phyloP scores from a whole-genome alignment of 2,888 invertebrate species.

The Lacanobia oleracea region DNA sequence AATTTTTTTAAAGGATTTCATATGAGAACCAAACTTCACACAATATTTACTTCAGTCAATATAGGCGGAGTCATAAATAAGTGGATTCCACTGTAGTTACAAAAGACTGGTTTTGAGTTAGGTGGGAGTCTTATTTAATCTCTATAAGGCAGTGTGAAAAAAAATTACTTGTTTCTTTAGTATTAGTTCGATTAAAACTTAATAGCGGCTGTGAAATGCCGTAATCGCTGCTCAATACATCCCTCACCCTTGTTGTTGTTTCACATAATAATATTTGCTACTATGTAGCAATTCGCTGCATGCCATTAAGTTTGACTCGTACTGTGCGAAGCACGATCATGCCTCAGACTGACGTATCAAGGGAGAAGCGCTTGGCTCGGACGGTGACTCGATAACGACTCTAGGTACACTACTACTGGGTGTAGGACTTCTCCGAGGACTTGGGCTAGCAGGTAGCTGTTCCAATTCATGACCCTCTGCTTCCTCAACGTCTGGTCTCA shows the following conservation, averaged over 20 bases:
- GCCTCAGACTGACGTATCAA: conserved; percentile 21
- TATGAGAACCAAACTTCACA: no score
- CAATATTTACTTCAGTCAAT: no score
- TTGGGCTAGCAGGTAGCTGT: conserved; percentile 35
- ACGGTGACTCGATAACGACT: conserved; percentile 78
- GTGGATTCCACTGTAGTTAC: neutral
- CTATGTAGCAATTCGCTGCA: neutral
- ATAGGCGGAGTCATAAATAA: no score
- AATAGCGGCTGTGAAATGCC: neutral
- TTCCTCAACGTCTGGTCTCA: conserved; percentile 46
- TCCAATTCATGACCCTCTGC: conserved; percentile 75
- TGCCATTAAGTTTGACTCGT: neutral
- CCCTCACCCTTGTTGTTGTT: neutral
- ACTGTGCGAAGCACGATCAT: neutral
- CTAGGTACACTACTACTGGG: conserved; percentile 67
- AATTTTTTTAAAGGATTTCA: no score
- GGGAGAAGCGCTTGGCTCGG: conserved; percentile 71
- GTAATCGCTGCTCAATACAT: neutral
- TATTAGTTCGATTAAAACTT: neutral
- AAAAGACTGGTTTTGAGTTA: neutral
- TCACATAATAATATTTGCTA: neutral
- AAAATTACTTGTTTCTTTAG: neutral
- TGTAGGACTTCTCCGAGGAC: conserved; percentile 59
- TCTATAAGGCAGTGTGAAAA: conserved; percentile 20
- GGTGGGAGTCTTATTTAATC: conserved; percentile 22